Evolutionary conservation across 2,113 vertebrate genomes (phyloP).

Genomic region (Nothobranchius furzeri): DNA sequence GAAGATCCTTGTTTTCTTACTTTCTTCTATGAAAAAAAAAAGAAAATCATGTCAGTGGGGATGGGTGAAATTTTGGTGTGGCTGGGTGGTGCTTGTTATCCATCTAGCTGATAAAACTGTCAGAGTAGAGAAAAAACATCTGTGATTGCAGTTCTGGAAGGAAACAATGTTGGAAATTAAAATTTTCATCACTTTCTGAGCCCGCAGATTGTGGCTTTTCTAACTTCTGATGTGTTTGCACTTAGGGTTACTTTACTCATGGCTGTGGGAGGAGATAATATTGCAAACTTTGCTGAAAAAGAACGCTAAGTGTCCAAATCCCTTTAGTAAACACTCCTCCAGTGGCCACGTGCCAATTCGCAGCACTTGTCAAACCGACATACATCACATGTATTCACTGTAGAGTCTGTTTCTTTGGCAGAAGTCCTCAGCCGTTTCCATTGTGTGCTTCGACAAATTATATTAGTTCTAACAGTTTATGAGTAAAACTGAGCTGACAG

Average conservation of each 20-base stretch:
- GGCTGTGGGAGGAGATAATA: neutral
- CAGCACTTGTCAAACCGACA: constrained; percentile 8
- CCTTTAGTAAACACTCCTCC: constrained; percentile 31
- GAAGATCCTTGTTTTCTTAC: constrained; percentile 59
- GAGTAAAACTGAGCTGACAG: neutral
- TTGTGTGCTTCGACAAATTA: neutral
- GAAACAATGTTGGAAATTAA: constrained; percentile 18
- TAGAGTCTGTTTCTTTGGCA: neutral
- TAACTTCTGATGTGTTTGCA: constrained; percentile 9
- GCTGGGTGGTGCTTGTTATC: constrained; percentile 51
- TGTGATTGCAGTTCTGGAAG: constrained; percentile 14
- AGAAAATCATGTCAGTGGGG: constrained; percentile 18
- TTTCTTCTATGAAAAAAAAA: constrained; percentile 32
- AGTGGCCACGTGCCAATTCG: constrained; percentile 31
- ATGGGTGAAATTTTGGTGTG: constrained; percentile 51
- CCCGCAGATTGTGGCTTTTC: neutral
- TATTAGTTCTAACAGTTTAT: neutral
- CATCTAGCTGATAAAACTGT: constrained; percentile 50
- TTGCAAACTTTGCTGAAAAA: constrained; percentile 19
- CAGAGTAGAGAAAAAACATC: constrained; percentile 19
- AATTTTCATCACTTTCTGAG: neutral
- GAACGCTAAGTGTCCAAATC: constrained; percentile 27
- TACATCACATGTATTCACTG: constrained; percentile 1
- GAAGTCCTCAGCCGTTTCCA: neutral
- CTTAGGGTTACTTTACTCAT: constrained; percentile 10